Percentiles rank a stretch among this genome's conserved stretches.
Evolutionary conservation across 2,113 vertebrate genomes (phyloP).

Genomic region (Pithys albifrons): DNA sequence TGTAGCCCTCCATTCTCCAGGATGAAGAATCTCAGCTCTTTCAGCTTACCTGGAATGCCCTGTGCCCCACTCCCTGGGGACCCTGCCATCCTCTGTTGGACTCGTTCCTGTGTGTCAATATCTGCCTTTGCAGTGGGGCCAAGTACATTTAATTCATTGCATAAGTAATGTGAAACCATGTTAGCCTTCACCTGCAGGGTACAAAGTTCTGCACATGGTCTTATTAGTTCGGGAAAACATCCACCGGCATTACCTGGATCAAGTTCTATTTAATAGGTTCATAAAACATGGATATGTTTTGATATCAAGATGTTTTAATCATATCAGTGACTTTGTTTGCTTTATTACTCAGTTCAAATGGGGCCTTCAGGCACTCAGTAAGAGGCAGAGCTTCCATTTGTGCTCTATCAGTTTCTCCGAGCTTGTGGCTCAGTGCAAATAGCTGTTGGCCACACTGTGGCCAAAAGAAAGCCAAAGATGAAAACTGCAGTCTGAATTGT

Average conservation of each 20-base stretch:
- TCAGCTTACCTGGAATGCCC: neutral
- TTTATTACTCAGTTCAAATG: neutral
- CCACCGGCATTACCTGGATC: neutral
- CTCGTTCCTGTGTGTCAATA: neutral
- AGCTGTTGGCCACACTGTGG: neutral
- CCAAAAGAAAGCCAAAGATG: neutral
- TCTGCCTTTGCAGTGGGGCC: neutral
- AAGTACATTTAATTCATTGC: neutral
- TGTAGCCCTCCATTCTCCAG: neutral
- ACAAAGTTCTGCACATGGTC: conserved; percentile 19
- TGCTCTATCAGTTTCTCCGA: neutral
- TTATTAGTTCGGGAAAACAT: neutral
- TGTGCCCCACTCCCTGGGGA: neutral
- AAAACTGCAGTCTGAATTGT: neutral
- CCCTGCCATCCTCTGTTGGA: neutral
- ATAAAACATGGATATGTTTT: neutral
- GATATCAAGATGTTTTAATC: neutral
- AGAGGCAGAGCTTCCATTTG: neutral
- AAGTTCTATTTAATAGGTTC: conserved; percentile 18
- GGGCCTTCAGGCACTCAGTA: neutral
- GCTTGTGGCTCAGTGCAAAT: neutral
- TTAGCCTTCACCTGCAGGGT: conserved; percentile 5
- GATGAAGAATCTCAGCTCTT: neutral
- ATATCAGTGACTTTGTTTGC: neutral
- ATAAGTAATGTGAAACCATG: neutral